Base-by-base conservation (phyloP, 2,797 vertebrate species). In the Epinephelus awoara region DNA sequence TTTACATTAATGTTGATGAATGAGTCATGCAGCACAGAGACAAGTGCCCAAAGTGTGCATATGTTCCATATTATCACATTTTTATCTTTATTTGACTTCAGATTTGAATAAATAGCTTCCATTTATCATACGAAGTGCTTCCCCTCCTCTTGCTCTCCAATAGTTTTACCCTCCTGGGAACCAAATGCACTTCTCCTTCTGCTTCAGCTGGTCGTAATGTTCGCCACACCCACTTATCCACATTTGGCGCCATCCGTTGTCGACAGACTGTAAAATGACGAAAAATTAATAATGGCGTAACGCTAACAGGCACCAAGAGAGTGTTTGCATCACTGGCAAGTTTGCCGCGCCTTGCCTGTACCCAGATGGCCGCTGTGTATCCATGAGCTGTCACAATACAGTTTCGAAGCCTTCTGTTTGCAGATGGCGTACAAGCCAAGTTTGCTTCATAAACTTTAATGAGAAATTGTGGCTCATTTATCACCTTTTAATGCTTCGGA, bases 341-440 rank as follows among this genome's bases (percentile, higher is more conserved):
- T 67, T 73, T 56, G 68, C 84, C 3, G 25, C 34, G 63, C 73
- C 64, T 63, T 44, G 19, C 55, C 38, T 61, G 58, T 2, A 52
- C 82, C 79, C 87, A 90, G 84, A 88, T 91, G 86, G 84, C 74
- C n/a, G 1, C 3, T 62, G 79, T 79, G 62, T 65, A 57, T 79
- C 78, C 25, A 63, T 58, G 68, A 85, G 63, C 70, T 69, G 73
- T 67, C 78, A 67, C 52, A 58, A 81, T 80, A 58, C 72, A 57
- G 29, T 64, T 71, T 70, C 7, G 11, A 17, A 57, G 29, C 76
- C 69, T 75, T 85, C 70, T 84, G 79, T 85, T 88, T 89, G 72
- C 78, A 81, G 34, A 75, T 57, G 57, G 54, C 2, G 1, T 10
- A 50, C 44, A 63, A 66, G 77, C 75, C 73, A 84, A 80, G 77